Base-by-base conservation (phyloP, 2,888 invertebrate genomes). In the Ariolimax columbianus region DNA sequence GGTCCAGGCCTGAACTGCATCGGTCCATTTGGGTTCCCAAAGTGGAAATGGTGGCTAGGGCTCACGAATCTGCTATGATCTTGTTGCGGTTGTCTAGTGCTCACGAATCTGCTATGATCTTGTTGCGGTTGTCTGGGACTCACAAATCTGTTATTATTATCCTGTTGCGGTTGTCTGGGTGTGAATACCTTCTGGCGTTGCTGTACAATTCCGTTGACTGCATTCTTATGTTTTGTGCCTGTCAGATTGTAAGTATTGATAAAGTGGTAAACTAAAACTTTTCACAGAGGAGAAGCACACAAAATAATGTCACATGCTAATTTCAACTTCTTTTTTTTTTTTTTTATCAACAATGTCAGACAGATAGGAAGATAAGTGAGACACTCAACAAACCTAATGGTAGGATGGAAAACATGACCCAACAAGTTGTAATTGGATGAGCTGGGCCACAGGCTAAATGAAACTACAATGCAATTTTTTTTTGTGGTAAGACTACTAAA, bases 191-290 rank as follows among this genome's bases (percentile, higher is more conserved):
- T 78, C 63, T 63, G 55, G 11, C 40, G 78, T 7, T 55, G n/a
- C 4, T 33, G 78, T 43, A 14, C 63, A n/a, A 78, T 36, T 40
- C 63, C 63, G 40, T 30, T 40, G 4, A 78, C 78, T 36, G n/a
- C 30, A 36, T 23, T 63, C 30, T 66, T 78, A 33, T 78, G 78
- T 63, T 78, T 78, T 11, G 19, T 63, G 17, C 78, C 78, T 78
- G 63, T 38, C 17, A 23, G 33, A 75, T 19, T 1, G 40, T 14
- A 63, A 63, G 59, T 4, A n/a, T 23, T n/a, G 6, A n/a, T 23
- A n/a, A 63, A n/a, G 59, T n/a, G 26, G 23, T n/a, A 1, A 63
- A 63, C 55, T 55, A 55, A 23, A 55, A 3, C 47, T 47, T 47
- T 3, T 55, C 23, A 55, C 23, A 55, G 17, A 23, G n/a, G n/a